Base-by-base conservation (phyloP, 1,140 invertebrate genomes). In the Sinonovacula constricta region DNA sequence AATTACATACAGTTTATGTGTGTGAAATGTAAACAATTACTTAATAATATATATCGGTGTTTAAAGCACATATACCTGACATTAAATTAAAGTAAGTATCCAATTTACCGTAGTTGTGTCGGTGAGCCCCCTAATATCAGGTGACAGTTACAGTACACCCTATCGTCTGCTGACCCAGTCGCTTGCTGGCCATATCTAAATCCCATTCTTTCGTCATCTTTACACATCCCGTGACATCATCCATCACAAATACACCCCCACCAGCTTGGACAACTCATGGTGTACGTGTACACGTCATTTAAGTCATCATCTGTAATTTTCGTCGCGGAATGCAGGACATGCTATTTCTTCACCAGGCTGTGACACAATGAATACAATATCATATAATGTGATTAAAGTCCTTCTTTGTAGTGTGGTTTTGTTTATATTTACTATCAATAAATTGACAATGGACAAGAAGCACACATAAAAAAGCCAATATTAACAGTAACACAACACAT, bases 171-270 rank as follows among this genome's bases (percentile, higher is more conserved):
- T 14, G 15, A 14, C 28, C 62, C 15, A 28, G n/a, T 18, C 72
- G 15, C 30, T 59, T 76, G n/a, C 24, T 1, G 15, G 53, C 62
- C 12, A 33, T 54, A 31, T 76, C 72, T 10, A 76, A 54, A 39
- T 76, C 72, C 72, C 72, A 76, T 34, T 76, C 72, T 24, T 65
- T 66, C 18, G 63, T 57, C 72, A 76, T 76, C 4, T 51, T 67
- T 1, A 76, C 51, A 59, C 72, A 76, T 34, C 31, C 72, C n/a
- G 72, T 76, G 2, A 67, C n/a, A n/a, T 30, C 14, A 24, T 76
- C 62, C 62, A 76, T 76, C 3, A 57, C 51, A 59, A 76, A 76
- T 15, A 76, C 72, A 0, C 72, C 72, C 14, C 31, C 24, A 26
- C 72, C 72, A 4, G n/a, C 3, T 26, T 10, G 62, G 62, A 28